These are phyloP conservation scores for Zoroaster sp. DNA, from an alignment of 53 echinoderm and acorn worm genomes.

Conservation along the genomic window DNA sequence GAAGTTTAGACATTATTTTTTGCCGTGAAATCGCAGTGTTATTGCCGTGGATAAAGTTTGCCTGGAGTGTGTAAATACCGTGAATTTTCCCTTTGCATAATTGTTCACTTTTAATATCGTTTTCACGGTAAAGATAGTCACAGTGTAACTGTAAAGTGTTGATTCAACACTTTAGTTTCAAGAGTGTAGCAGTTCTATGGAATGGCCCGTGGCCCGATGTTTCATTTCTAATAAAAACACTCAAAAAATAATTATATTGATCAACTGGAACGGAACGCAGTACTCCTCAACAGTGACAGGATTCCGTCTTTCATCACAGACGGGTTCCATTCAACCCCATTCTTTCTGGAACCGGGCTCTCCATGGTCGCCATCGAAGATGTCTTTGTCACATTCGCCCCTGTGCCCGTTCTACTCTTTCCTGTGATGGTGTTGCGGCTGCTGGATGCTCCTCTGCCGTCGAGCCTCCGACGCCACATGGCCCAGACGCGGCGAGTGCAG, in stretches of 20 bases:
- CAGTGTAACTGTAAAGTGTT: too few relatives aligned
- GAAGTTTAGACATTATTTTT: too few relatives aligned
- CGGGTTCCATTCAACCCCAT: conserved; percentile 14
- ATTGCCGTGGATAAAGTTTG: too few relatives aligned
- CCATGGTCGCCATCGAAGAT: background rate
- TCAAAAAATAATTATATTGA: too few relatives aligned
- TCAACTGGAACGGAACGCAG: background rate
- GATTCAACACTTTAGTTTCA: background rate
- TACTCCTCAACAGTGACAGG: background rate
- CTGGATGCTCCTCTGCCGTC: background rate
- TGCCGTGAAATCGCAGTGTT: too few relatives aligned
- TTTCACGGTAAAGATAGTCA: too few relatives aligned
- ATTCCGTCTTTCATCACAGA: background rate
- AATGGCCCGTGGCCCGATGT: too few relatives aligned
- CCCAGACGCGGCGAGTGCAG: conserved; percentile 35
- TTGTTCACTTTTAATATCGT: too few relatives aligned
- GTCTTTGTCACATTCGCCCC: background rate
- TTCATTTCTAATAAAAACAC: too few relatives aligned
- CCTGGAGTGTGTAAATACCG: too few relatives aligned
- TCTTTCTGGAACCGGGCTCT: background rate
- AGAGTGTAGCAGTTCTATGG: too few relatives aligned
- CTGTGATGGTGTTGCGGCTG: background rate
- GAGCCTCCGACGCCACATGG: conserved; percentile 28
- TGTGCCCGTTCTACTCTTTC: background rate
- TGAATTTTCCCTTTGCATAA: too few relatives aligned